Percentiles rank a stretch among this genome's conserved stretches.
These are phyloP conservation scores for Amphiduros pacificus DNA, from an alignment of 2,888 invertebrate genomes.

Conservation along the genomic window DNA sequence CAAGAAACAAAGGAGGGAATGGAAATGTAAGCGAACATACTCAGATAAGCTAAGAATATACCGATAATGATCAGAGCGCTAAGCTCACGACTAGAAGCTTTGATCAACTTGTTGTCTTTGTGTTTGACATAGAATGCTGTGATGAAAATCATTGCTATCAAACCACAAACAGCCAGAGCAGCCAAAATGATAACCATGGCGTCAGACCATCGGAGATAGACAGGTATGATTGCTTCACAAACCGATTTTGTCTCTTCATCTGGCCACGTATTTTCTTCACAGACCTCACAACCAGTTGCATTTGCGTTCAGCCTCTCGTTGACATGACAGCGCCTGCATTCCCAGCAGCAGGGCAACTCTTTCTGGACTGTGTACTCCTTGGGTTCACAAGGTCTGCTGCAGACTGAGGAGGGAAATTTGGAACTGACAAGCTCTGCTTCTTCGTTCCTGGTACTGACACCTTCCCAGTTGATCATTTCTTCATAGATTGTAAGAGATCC, in stretches of 20 bases:
- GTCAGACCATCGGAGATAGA: not conserved
- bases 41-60: not conserved
- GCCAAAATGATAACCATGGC: not conserved
- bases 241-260: not conserved
- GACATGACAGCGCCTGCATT: not conserved
- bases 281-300: not conserved
- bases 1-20: not conserved
- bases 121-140: not conserved
- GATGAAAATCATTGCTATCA: not conserved
- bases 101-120: not conserved
- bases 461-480: too few relatives aligned
- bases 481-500: not conserved
- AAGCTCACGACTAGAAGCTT: not conserved
- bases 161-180: not conserved
- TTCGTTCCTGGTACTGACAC: too few relatives aligned
- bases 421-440: not conserved
- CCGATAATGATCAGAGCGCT: not conserved
- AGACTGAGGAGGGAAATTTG: not conserved
- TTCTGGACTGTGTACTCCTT: not conserved
- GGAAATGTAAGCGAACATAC: not conserved
- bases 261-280: not conserved
- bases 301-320: slow-evolving; percentile 4
- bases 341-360: slow-evolving; percentile 10
- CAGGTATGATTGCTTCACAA: not conserved
- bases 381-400: not conserved